These are phyloP conservation scores for Epinephelus coioides DNA, from an alignment of 2,797 vertebrate genomes.

Conservation along the genomic window DNA sequence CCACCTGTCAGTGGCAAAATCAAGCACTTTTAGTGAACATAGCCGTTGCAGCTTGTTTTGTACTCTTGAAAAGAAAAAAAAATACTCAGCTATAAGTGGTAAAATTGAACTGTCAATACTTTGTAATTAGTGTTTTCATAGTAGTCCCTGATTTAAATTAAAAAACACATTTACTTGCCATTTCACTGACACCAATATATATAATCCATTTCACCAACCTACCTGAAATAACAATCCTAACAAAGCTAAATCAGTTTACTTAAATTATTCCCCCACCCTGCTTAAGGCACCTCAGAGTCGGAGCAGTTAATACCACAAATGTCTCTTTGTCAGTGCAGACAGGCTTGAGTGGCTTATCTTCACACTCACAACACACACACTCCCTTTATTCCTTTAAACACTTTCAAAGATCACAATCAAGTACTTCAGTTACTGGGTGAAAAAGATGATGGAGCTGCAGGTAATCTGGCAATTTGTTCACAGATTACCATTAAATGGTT, in stretches of 20 bases:
- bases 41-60: no score
- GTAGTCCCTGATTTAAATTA: neutral
- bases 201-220: no score
- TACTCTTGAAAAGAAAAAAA: no score
- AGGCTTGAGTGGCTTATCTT: slow-evolving; percentile 69
- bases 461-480: neutral
- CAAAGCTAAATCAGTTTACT: slow-evolving; percentile 38
- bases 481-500: neutral
- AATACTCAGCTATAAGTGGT: no score
- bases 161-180: neutral
- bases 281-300: slow-evolving; percentile 43
- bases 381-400: slow-evolving; percentile 43
- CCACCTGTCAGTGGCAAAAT: no score
- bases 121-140: neutral
- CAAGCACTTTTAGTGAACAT: no score
- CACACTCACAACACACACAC: slow-evolving; percentile 49
- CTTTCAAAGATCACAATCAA: slow-evolving; percentile 50
- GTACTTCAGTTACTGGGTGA: slow-evolving; percentile 35
- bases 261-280: slow-evolving; percentile 40
- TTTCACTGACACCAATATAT: neutral
- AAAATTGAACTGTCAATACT: neutral
- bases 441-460: neutral
- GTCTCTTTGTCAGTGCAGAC: slow-evolving; percentile 72
- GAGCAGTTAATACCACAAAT: slow-evolving; percentile 58
- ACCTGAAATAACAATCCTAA: slow-evolving; percentile 27